Conservation (phyloP, 2,888 invertebrate genomes). For the Tetragonula carbonaria region DNA sequence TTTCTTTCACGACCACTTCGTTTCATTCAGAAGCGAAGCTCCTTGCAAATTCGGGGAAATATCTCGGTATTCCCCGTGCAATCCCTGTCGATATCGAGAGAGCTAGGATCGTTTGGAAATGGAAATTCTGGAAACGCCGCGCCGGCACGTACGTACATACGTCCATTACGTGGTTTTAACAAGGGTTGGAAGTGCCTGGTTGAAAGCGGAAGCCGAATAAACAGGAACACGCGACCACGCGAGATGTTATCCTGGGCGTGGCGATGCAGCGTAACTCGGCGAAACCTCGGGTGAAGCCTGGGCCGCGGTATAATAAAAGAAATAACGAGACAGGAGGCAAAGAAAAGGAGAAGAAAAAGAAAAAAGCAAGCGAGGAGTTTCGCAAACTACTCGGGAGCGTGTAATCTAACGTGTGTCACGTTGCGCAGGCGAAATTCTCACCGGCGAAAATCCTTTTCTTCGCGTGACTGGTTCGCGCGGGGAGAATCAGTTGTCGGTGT, state of each 20-base stretch:
- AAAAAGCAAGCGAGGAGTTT: conserved; percentile 6
- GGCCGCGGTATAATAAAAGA: not conserved
- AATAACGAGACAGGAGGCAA: not conserved
- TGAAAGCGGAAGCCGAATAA: conserved; percentile 71
- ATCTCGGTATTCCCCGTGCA: not conserved
- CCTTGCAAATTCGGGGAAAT: not conserved
- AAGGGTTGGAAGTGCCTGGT: conserved; percentile 42
- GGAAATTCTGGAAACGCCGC: conserved; percentile 1
- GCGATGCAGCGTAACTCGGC: conserved; percentile 44
- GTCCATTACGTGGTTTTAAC: conserved; percentile 47
- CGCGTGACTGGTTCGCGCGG: conserved; percentile 13
- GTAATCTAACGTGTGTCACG: conserved; percentile 29
- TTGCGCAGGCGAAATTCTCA: conserved; percentile 24
- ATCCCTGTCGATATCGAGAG: conserved; percentile 2
- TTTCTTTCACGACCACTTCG: not conserved
- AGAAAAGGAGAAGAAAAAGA: not conserved
- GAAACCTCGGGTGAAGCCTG: conserved; percentile 50
- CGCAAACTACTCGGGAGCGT: conserved; percentile 40
- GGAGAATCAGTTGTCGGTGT: not conserved
- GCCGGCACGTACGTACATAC: conserved; percentile 26
- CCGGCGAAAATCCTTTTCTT: conserved; percentile 21
- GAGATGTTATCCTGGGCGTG: conserved; percentile 68
- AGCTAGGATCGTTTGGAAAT: conserved; percentile 7
- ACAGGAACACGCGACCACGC: conserved; percentile 69
- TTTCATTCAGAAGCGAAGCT: not conserved